These are phyloP conservation scores for Semnornis frantzii DNA, from an alignment of 2,113 vertebrate species.

Conservation along the genomic window DNA sequence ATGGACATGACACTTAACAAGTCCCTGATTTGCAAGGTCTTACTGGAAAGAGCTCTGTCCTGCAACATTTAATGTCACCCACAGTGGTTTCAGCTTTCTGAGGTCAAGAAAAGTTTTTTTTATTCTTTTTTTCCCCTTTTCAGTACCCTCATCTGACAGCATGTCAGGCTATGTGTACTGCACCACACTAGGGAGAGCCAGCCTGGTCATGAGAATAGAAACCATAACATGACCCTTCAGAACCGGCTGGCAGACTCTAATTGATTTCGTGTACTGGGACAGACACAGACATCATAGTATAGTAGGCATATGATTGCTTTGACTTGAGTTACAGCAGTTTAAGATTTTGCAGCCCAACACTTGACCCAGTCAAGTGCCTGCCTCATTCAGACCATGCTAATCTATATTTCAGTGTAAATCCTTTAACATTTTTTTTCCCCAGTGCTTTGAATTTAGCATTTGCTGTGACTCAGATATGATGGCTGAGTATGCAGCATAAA, in stretches of 20 bases:
- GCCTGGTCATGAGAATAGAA: rapidly evolving
- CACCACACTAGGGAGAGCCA: neutral
- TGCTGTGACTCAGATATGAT: neutral
- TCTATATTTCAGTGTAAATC: neutral
- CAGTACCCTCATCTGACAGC: neutral
- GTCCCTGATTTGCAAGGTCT: neutral
- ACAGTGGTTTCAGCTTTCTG: neutral
- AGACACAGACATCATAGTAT: neutral
- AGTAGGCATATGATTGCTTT: neutral
- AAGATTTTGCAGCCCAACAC: neutral
- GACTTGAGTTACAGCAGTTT: neutral
- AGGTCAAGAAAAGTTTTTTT: neutral
- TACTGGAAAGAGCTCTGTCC: neutral
- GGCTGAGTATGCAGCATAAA: neutral
- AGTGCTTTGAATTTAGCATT: neutral
- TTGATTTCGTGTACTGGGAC: neutral
- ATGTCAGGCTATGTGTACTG: neutral
- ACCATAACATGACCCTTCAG: neutral
- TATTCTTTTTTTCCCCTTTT: neutral
- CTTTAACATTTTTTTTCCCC: too few species aligned
- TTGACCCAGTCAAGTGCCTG: neutral
- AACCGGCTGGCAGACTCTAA: neutral
- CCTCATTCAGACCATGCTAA: neutral
- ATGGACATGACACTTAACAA: neutral
- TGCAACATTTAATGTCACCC: neutral